phyloP scores from a whole-genome alignment of 2,797 vertebrate species.

The Pelobates cultripes region DNA sequence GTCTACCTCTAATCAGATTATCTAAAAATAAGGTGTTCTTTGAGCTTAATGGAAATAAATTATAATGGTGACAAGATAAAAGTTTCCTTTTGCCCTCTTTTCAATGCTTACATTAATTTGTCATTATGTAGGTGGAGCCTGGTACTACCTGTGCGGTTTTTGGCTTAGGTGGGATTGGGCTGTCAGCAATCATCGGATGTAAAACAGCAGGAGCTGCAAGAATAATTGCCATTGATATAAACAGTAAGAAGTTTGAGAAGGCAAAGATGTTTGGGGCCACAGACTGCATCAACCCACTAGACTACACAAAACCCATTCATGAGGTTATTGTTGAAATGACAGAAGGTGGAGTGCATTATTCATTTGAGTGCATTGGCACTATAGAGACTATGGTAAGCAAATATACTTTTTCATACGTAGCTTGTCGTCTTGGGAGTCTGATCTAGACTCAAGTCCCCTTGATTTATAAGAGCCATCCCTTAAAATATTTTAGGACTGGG shows the following conservation, averaged over 20 bases:
- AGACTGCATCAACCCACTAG: constrained; percentile 79
- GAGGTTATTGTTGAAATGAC: constrained; percentile 83
- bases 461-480: too few species aligned
- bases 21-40: too few species aligned
- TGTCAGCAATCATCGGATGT: constrained; percentile 80
- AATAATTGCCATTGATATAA: constrained; percentile 81
- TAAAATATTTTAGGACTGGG: too few species aligned
- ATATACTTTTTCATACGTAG: neutral
- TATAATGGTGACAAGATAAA: too few species aligned
- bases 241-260: constrained; percentile 74
- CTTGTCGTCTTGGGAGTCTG: too few species aligned
- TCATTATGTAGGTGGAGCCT: constrained; percentile 72
- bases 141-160: constrained; percentile 80
- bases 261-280: constrained; percentile 79
- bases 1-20: too few species aligned
- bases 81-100: too few species aligned
- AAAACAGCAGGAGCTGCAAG: constrained; percentile 76
- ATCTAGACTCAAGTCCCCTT: too few species aligned
- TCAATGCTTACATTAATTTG: neutral
- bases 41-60: too few species aligned
- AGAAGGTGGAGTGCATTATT: constrained; percentile 80
- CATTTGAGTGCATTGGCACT: constrained; percentile 83
- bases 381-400: constrained; percentile 75
- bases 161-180: constrained; percentile 79
- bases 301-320: constrained; percentile 76